Evolutionary conservation across 1,140 invertebrate species (phyloP).

Genomic region (Atta cephalotes): DNA sequence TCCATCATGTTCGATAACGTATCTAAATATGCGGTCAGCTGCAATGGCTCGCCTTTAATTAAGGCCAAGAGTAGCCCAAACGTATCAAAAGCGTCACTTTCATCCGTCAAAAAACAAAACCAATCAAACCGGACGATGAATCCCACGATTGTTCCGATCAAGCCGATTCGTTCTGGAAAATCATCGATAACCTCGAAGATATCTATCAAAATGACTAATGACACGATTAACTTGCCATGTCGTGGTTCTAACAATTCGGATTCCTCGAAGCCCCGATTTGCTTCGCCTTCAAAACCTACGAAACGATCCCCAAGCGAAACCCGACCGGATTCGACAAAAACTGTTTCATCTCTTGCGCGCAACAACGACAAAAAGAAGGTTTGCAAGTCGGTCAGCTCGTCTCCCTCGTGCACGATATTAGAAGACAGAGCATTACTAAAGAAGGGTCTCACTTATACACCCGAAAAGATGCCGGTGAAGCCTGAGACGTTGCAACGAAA

Average conservation of each 20-base stretch:
- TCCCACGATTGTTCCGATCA: constrained; percentile 12
- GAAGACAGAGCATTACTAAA: constrained; percentile 83
- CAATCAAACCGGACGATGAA: background rate
- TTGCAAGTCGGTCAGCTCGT: constrained; percentile 41
- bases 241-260: constrained; percentile 2
- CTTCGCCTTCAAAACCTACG: background rate
- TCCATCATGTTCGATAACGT: constrained; percentile 65
- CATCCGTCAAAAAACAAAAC: constrained; percentile 29
- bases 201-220: constrained; percentile 18
- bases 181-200: constrained; percentile 7
- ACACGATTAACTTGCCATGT: background rate
- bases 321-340: constrained; percentile 40
- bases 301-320: constrained; percentile 30
- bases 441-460: constrained; percentile 79
- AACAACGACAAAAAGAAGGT: constrained; percentile 59
- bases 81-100: constrained; percentile 75
- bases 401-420: constrained; percentile 82
- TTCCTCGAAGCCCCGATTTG: constrained; percentile 32
- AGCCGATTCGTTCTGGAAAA: constrained; percentile 19
- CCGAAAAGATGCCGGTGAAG: constrained; percentile 77
- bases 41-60: constrained; percentile 68
- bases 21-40: constrained; percentile 40
- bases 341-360: background rate
- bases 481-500: constrained; percentile 77
- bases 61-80: constrained; percentile 83